A percentile compares a stretch with the other conserved stretches of the same genome.
Conservation (phyloP, 2,113 vertebrate species). For the Myiagra hebetior region DNA sequence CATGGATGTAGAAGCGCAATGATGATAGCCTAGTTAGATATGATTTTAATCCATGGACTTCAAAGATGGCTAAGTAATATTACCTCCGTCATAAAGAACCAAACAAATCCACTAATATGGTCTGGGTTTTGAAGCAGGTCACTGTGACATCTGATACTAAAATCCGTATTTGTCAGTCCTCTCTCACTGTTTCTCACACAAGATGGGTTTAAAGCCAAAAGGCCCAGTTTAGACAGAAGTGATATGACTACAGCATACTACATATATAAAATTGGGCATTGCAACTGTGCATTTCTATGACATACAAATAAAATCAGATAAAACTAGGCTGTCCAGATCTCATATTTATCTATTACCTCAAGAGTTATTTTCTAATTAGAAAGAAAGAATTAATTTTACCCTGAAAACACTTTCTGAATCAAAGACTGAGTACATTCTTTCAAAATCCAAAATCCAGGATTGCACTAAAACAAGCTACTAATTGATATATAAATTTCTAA, state of each 20-base stretch:
- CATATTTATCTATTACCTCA: not conserved
- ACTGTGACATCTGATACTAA: not conserved
- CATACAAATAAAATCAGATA: not conserved
- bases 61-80: not conserved
- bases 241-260: not conserved
- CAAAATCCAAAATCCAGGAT: not conserved
- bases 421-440: not conserved
- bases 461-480: not conserved
- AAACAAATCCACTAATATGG: not conserved
- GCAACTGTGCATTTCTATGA: not conserved
- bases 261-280: not conserved
- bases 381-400: not conserved
- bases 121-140: not conserved
- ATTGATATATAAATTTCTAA: not conserved
- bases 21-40: not conserved
- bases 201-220: not conserved
- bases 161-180: not conserved
- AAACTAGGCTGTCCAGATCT: not conserved
- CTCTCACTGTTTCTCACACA: not conserved
- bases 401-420: not conserved
- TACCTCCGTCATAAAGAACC: not conserved
- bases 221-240: not conserved
- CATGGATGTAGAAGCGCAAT: not conserved
- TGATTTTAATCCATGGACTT: not conserved
- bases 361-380: not conserved